Base-by-base conservation (phyloP, 2,888 invertebrate species). In the Hermaeophaga mercurialis region DNA sequence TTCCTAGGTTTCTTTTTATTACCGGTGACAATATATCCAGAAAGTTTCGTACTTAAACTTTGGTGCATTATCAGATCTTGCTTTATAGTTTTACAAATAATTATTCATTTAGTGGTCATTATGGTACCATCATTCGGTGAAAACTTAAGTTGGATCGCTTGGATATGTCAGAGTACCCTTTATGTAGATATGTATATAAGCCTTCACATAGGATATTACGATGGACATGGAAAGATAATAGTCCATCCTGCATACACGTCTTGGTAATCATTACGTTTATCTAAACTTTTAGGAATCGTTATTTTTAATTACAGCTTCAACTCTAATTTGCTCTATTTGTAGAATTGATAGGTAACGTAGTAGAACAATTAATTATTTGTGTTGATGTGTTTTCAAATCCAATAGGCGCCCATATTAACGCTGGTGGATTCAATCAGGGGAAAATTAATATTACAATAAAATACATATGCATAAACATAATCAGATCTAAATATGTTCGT, bases 1-100 rank as follows among this genome's bases (percentile, higher is more conserved):
- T 65, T 66, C 45, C 15, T 69, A 1, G 66, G 67, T 46, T 69
- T 66, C 39, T 28, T 72, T 1, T 54, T 73, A 28, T 38, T 70
- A 46, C 75, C 74, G 1, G 50, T 69, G 7, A 65, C 68, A 11
- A 65, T 75, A 12, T 52, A 70, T 8, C 73, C 75, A 0, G 59
- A 68, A 47, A 71, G 73, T 9, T 38, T 56, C 3, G 68, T 71
- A 11, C 41, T 73, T 8, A 67, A 66, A 56, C 31, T 63, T 1
- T 75, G 73, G 73, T 59, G 62, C 34, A 33, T 38, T 7, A 31
- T 49, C n/a, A 59, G 62, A 26, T 39, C 58, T 17, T 7, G 56
- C 18, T 18, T 59, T 14, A 59, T 62, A 17, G 17, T 43, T 8
- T 19, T 54, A 8, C 28, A 46, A 24, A 28, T 44, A 24, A 28